These are phyloP conservation scores for Nemoura dubitans DNA, from an alignment of 2,888 invertebrate genomes.

Conservation along the genomic window DNA sequence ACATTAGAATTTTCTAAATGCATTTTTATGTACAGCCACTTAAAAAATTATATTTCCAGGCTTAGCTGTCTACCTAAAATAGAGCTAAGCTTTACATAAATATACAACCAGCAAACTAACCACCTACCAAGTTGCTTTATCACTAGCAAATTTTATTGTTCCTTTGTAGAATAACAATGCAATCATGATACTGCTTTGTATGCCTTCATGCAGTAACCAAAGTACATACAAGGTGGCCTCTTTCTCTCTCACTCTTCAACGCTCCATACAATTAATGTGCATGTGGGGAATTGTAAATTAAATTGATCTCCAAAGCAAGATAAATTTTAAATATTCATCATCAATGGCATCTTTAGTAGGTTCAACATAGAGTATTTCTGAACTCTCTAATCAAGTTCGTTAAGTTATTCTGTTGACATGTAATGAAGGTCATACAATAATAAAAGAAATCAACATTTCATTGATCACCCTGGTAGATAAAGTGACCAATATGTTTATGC, in stretches of 20 bases:
- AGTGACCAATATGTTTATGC: background rate
- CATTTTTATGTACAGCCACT: no score
- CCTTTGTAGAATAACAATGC: background rate
- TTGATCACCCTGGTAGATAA: background rate
- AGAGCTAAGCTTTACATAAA: background rate
- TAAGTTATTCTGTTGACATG: background rate
- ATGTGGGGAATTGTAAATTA: background rate
- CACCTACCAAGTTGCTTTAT: background rate
- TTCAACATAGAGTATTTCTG: background rate
- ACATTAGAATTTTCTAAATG: no score
- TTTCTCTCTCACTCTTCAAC: background rate
- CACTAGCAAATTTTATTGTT: background rate
- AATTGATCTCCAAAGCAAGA: background rate
- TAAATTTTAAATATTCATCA: background rate
- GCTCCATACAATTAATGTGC: background rate
- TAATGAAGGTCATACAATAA: background rate
- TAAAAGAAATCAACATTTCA: background rate
- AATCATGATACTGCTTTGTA: background rate
- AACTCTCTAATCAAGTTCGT: background rate
- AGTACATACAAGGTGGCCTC: background rate
- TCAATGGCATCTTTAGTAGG: background rate
- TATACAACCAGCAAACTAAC: background rate
- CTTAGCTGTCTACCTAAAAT: no score
- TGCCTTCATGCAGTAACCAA: background rate
- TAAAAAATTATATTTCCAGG: no score